Evolutionary conservation across 2,113 vertebrate species (phyloP).

Genomic region (Cololabis saira): DNA sequence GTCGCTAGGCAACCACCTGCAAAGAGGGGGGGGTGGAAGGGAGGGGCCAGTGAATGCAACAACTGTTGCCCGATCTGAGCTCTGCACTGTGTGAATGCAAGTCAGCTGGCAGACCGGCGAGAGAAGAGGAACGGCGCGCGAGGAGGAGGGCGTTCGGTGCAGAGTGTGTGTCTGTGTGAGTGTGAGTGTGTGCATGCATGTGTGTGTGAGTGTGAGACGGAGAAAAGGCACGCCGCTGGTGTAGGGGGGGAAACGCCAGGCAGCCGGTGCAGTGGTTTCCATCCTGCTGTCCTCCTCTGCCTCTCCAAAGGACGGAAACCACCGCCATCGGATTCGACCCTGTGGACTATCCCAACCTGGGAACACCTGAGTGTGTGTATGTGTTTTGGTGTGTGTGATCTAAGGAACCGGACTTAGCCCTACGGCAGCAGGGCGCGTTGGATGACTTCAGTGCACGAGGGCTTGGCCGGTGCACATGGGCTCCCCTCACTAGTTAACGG

Average conservation of each 20-base stretch:
- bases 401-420: constrained; percentile 40
- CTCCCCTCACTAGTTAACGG: constrained; percentile 66
- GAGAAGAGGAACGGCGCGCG: constrained; percentile 42
- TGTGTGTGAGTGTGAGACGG: constrained; percentile 7
- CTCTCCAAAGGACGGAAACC: constrained; percentile 56
- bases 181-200: too few species aligned
- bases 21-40: constrained; percentile 38
- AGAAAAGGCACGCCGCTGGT: constrained; percentile 14
- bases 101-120: constrained; percentile 56
- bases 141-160: constrained; percentile 53
- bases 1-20: constrained; percentile 79
- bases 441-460: constrained; percentile 67
- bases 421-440: constrained; percentile 41
- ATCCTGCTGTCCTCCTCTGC: constrained; percentile 38
- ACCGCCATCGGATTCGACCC: constrained; percentile 46
- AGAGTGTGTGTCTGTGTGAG: constrained; percentile 24
- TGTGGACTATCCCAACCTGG: constrained; percentile 59
- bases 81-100: constrained; percentile 61
- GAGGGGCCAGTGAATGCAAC: constrained; percentile 75
- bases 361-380: constrained; percentile 56
- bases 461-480: constrained; percentile 62
- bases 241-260: constrained; percentile 31
- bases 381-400: constrained; percentile 9
- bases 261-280: constrained; percentile 57
- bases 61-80: constrained; percentile 79